Evolutionary conservation across 2,797 vertebrate species (phyloP).

Genomic region (Pangasius djambal): DNA sequence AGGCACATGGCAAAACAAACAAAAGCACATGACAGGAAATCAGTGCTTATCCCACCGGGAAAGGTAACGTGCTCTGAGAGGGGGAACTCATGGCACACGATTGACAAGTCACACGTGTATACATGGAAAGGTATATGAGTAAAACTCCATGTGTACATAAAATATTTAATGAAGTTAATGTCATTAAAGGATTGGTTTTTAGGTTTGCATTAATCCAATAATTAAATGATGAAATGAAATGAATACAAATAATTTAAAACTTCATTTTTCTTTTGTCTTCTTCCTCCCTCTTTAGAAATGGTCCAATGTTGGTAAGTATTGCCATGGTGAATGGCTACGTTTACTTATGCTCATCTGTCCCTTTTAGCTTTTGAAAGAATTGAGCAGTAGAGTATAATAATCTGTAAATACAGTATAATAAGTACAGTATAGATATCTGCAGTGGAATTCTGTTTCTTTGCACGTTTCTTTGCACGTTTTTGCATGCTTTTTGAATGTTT

Average conservation of each 20-base stretch:
- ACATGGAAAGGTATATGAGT: not conserved
- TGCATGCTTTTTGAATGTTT: not conserved
- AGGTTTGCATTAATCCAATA: not conserved
- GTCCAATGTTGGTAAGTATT: constrained; percentile 33
- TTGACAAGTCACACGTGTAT: not conserved
- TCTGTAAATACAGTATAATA: no score
- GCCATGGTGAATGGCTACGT: no score
- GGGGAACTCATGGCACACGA: not conserved
- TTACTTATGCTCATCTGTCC: not conserved
- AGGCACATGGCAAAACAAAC: not conserved
- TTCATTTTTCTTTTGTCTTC: not conserved
- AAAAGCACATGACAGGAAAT: not conserved
- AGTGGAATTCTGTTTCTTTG: not conserved
- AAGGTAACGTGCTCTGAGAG: not conserved
- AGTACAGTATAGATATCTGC: no score
- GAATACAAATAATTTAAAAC: not conserved
- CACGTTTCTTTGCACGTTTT: not conserved
- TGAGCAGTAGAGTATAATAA: no score
- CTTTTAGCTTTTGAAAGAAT: not conserved
- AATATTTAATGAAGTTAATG: not conserved
- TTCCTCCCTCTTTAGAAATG: constrained; percentile 8
- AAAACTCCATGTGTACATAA: not conserved
- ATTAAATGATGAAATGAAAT: not conserved
- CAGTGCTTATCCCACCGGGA: not conserved
- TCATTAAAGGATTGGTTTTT: not conserved